phyloP scores from a whole-genome alignment of 2,797 vertebrate genomes.

The Xenopus petersii region DNA sequence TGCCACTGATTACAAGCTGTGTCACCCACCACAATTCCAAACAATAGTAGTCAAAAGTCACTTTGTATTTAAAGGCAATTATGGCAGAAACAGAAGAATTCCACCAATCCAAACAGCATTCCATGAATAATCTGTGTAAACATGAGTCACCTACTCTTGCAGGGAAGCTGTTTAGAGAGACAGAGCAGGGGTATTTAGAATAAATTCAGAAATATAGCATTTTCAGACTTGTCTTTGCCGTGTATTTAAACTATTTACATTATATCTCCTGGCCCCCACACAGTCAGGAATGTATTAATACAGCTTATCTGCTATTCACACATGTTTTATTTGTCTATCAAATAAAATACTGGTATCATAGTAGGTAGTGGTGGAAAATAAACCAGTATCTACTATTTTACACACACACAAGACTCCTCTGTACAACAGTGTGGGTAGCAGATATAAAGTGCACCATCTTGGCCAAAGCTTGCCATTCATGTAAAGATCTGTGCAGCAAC shows the following conservation, averaged over 20 bases:
- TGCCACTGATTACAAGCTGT: not conserved
- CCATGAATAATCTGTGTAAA: constrained; percentile 21
- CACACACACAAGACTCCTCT: too few species aligned
- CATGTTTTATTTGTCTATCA: too few species aligned
- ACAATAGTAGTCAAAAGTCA: constrained; percentile 30
- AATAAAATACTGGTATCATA: too few species aligned
- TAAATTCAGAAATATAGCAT: not conserved
- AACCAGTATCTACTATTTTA: too few species aligned
- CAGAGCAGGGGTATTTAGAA: constrained; percentile 3
- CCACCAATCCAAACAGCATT: constrained; percentile 40
- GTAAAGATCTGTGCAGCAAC: too few species aligned
- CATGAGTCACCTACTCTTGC: not conserved
- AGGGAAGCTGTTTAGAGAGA: constrained; percentile 8
- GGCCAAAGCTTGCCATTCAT: too few species aligned
- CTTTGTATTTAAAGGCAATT: constrained; percentile 41
- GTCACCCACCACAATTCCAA: constrained; percentile 25
- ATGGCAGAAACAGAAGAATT: constrained; percentile 27
- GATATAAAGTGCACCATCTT: too few species aligned
- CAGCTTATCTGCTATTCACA: not conserved
- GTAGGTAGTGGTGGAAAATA: too few species aligned
- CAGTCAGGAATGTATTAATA: not conserved
- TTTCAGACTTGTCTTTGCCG: not conserved
- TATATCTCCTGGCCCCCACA: not conserved
- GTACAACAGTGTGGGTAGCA: too few species aligned
- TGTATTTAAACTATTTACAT: not conserved